These are phyloP conservation scores for Tautogolabrus adspersus DNA, from an alignment of 2,113 vertebrate genomes.

Conservation along the genomic window DNA sequence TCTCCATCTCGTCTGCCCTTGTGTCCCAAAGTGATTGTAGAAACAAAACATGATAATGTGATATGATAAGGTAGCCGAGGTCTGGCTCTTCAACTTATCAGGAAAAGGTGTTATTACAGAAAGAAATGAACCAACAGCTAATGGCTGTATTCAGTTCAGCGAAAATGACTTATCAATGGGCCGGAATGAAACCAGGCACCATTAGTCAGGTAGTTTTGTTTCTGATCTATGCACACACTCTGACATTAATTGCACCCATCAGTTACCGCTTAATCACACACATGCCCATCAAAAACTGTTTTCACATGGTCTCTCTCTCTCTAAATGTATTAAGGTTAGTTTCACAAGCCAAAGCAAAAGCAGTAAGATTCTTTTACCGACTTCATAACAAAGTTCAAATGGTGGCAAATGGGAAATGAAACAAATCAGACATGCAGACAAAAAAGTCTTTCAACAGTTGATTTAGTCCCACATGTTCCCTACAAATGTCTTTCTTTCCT, in stretches of 20 bases:
- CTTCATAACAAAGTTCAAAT: neutral
- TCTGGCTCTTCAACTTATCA: conserved; percentile 43
- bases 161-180: conserved; percentile 55
- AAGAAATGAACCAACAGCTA: conserved; percentile 48
- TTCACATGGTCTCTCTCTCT: neutral
- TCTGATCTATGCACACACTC: conserved; percentile 45
- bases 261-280: conserved; percentile 31
- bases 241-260: conserved; percentile 60
- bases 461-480: neutral
- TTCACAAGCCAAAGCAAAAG: conserved; percentile 9
- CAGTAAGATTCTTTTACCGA: neutral
- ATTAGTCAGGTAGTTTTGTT: conserved; percentile 57
- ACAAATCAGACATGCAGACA: neutral
- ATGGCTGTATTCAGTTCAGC: conserved; percentile 42
- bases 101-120: conserved; percentile 37
- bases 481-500: neutral
- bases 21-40: conserved; percentile 8
- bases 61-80: conserved; percentile 38
- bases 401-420: neutral
- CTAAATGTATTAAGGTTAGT: neutral
- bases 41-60: conserved; percentile 45
- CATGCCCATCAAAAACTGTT: conserved; percentile 17
- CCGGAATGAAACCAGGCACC: conserved; percentile 53
- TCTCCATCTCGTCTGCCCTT: conserved; percentile 10
- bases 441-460: neutral